phyloP scores from a whole-genome alignment of 35 echinoderm and acorn worm species.

The Strongylocentrotus purpuratus region DNA sequence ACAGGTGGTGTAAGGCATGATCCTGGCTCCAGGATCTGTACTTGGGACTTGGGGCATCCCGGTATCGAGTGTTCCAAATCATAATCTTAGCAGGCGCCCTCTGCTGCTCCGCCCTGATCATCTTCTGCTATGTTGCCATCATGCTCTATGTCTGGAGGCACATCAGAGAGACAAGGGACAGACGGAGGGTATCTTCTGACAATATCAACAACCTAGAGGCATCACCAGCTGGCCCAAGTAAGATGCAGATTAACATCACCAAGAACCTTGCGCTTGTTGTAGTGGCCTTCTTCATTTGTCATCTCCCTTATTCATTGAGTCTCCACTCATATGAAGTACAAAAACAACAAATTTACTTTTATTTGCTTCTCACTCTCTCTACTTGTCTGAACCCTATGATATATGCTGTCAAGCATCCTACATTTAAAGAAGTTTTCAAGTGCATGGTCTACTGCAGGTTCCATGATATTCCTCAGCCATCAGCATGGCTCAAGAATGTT shows the following conservation, averaged over 20 bases:
- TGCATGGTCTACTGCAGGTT: conserved; percentile 68
- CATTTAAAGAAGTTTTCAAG: conserved; percentile 64
- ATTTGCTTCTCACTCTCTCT: conserved; percentile 54
- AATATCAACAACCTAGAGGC: neutral
- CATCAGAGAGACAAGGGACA: conserved; percentile 47
- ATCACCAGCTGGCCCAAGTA: neutral
- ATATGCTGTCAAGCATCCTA: conserved; percentile 76
- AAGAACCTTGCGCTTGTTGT: too few relatives aligned
- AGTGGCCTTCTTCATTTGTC: conserved; percentile 59
- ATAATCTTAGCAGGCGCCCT: conserved; percentile 37
- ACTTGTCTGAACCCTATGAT: conserved; percentile 78
- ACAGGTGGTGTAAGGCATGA: too few relatives aligned
- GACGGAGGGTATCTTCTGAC: neutral
- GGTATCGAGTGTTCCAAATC: neutral
- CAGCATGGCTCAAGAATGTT: conserved; percentile 18
- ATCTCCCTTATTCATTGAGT: conserved; percentile 48
- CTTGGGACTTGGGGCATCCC: neutral
- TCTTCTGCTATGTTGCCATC: conserved; percentile 61
- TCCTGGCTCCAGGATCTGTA: neutral
- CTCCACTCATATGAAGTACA: conserved; percentile 42
- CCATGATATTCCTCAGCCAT: conserved; percentile 65
- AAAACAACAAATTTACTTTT: neutral
- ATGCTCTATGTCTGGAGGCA: conserved; percentile 62
- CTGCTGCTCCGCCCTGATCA: conserved; percentile 54
- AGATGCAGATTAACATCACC: conserved; percentile 71